Percentiles rank a stretch among this genome's conserved stretches.
Evolutionary conservation across 2,888 invertebrate genomes (phyloP).

Genomic region (Eupithecia vulgata): DNA sequence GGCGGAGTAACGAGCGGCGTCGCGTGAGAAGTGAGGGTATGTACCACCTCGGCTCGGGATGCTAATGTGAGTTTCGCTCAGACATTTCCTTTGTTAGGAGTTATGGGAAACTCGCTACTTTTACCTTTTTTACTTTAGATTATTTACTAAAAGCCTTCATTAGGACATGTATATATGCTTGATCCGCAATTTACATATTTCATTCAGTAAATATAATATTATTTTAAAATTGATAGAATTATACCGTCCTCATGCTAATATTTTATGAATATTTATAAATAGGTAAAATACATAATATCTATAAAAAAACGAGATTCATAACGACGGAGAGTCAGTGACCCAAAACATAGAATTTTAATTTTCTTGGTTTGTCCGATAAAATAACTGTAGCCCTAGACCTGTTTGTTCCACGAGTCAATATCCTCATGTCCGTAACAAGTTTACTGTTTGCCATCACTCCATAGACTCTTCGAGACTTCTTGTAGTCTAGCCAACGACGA

Average conservation of each 20-base stretch:
- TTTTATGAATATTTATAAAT: not conserved
- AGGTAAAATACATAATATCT: not conserved
- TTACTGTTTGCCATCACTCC: not conserved
- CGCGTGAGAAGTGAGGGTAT: slow-evolving; percentile 12
- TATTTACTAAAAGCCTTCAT: not conserved
- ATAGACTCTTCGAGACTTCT: too few relatives aligned
- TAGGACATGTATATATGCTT: not conserved
- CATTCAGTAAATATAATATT: not conserved
- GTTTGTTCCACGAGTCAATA: slow-evolving; percentile 70
- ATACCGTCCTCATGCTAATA: not conserved
- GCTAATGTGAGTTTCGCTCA: slow-evolving; percentile 12
- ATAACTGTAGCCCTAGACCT: slow-evolving; percentile 65
- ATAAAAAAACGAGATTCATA: slow-evolving; percentile 20
- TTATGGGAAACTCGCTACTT: not conserved
- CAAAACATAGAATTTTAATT: slow-evolving; percentile 21
- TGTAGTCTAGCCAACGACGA: too few relatives aligned
- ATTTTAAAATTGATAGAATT: not conserved
- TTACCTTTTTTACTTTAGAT: not conserved
- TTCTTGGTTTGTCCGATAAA: slow-evolving; percentile 42
- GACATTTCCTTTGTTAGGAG: not conserved
- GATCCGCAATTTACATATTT: not conserved
- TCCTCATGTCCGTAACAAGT: slow-evolving; percentile 51
- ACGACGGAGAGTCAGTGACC: slow-evolving; percentile 31
- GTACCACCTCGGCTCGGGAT: slow-evolving; percentile 6
- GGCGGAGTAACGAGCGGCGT: slow-evolving; percentile 16